phyloP scores from a whole-genome alignment of 2,888 invertebrate species.

The Noctua pronuba region DNA sequence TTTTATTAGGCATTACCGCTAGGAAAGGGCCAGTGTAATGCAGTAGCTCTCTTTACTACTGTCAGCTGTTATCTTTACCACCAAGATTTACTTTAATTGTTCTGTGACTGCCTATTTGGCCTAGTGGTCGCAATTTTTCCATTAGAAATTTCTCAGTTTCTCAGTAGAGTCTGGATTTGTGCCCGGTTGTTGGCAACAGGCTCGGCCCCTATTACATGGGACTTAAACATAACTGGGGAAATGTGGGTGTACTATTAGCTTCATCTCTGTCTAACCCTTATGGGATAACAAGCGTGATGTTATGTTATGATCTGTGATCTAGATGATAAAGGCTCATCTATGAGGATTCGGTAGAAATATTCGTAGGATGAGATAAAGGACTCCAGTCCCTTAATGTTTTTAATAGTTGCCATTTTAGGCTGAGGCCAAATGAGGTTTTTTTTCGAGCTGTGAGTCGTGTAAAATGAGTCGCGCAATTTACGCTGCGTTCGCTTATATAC shows the following conservation, averaged over 20 bases:
- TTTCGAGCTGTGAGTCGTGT: too few species aligned
- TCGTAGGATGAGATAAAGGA: not conserved
- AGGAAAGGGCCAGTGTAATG: conserved; percentile 32
- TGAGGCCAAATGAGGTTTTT: too few species aligned
- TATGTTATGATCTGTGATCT: not conserved
- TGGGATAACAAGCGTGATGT: not conserved
- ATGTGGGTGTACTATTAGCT: too few species aligned
- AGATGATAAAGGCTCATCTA: not conserved
- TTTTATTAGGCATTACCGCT: conserved; percentile 14
- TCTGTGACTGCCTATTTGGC: not conserved
- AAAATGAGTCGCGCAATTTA: too few species aligned
- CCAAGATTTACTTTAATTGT: conserved; percentile 39
- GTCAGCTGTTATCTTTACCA: not conserved
- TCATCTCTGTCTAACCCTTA: not conserved
- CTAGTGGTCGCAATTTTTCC: too few species aligned
- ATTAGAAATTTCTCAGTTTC: too few species aligned
- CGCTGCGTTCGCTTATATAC: too few species aligned
- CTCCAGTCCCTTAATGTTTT: not conserved
- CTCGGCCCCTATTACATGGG: too few species aligned
- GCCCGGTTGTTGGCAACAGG: too few species aligned
- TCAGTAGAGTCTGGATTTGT: too few species aligned
- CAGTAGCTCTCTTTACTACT: conserved; percentile 17
- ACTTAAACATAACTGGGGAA: too few species aligned
- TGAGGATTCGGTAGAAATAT: not conserved
- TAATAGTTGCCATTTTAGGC: not conserved